These are phyloP conservation scores for Macrotis lagotis DNA, from an alignment of 2,113 vertebrate species.

Conservation along the genomic window DNA sequence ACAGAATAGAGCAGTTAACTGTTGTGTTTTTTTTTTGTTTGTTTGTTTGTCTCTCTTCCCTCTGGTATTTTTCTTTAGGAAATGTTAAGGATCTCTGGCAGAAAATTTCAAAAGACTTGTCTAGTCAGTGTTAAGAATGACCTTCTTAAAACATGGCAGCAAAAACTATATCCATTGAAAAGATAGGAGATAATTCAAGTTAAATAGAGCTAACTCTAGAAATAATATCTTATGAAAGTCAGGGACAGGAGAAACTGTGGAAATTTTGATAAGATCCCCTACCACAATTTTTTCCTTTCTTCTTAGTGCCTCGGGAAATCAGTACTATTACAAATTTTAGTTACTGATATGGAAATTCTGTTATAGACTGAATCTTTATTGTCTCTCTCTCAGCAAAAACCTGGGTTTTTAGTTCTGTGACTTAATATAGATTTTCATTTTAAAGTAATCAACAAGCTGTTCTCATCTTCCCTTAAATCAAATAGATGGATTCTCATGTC, in stretches of 20 bases:
- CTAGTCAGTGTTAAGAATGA: conserved; percentile 14
- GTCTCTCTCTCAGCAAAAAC: background rate
- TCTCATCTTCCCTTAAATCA: no score
- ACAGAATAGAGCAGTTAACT: conserved; percentile 49
- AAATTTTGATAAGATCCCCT: background rate
- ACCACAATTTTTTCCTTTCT: background rate
- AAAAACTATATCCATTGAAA: conserved; percentile 15
- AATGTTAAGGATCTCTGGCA: conserved; percentile 51
- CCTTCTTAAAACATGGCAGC: conserved; percentile 4
- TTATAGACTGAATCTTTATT: background rate
- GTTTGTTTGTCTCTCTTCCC: background rate
- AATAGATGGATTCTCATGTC: no score
- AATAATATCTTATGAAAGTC: background rate
- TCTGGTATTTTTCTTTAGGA: conserved; percentile 29
- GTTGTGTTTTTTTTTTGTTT: background rate
- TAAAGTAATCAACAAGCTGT: background rate
- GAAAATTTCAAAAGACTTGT: conserved; percentile 46
- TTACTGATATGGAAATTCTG: conserved; percentile 1
- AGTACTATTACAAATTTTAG: background rate
- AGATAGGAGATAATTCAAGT: conserved; percentile 42
- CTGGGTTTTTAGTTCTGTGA: background rate
- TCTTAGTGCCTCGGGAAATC: conserved; percentile 15
- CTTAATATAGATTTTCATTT: background rate
- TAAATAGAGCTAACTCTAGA: conserved; percentile 22
- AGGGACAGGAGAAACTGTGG: background rate